Evolutionary conservation across 2,888 invertebrate species (phyloP), one percentile per base, ranked within the genome.

Genomic region (Platynereis dumerilii): DNA sequence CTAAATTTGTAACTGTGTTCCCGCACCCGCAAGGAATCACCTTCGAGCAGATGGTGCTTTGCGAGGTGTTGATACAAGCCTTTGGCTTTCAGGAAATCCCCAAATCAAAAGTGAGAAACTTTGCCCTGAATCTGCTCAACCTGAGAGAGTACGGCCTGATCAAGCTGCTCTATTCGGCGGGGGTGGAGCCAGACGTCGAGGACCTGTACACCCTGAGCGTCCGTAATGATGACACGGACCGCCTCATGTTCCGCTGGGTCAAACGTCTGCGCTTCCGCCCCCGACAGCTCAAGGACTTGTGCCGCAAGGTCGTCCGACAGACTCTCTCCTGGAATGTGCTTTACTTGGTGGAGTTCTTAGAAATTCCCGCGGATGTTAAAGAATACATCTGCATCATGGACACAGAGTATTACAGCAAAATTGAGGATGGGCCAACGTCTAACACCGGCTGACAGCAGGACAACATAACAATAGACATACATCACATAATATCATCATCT

Each of bases 371-470:
- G 12, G 66, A 71, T 12, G 44, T 66, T 20, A 70, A 70, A 39
- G 69, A 71, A 17, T 71, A 70, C 45, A 59, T 71, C 20, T 68
- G 69, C 56, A 70, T 71, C 52, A 70, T 71, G 65, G 66, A 71
- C 67, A 68, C 68, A 22, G 69, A 71, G 22, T 65, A 68, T 44
- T 71, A 70, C 70, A 71, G 71, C 54, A 42, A 63, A 42, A 56
- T 63, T 15, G 63, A 56, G 45, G 63, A 61, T 34, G 34, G 34
- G 12, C 34, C 34, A 5, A 34, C 34, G 12, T 34, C 34, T 12
- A 34, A 34, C 34, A 34, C 34, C 12, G 34, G 34, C 34, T 34
- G 34, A 34, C 34, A 34, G 12, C 34, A 34, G 34, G 34, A 34
- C 34, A 34, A 12, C 34, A 34, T 12, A 34, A 7, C 34, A 34